Evolutionary conservation across 1,140 invertebrate genomes (phyloP).

Genomic region (Chrysopa pallens): DNA sequence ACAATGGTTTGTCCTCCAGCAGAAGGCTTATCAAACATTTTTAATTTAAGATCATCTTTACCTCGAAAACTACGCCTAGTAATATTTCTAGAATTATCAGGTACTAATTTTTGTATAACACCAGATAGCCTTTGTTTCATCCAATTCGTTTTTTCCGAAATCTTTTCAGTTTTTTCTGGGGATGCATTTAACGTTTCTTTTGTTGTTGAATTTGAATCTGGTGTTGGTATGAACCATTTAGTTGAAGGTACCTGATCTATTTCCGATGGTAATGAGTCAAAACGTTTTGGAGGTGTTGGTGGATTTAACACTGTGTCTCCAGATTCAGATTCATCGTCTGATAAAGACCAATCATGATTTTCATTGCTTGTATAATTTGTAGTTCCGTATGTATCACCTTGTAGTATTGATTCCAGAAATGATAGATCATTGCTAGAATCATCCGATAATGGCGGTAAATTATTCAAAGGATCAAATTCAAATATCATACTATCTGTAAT

Average conservation of each 20-base stretch:
- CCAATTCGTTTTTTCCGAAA: slow-evolving; percentile 8
- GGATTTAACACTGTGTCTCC: slow-evolving; percentile 21
- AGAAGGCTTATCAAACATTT: slow-evolving; percentile 11
- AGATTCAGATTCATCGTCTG: slow-evolving; percentile 11
- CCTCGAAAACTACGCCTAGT: neutral
- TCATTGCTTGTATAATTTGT: slow-evolving; percentile 11
- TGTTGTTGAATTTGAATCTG: slow-evolving; percentile 7
- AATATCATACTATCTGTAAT: slow-evolving; percentile 18
- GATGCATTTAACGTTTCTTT: neutral
- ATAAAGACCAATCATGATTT: slow-evolving; percentile 19
- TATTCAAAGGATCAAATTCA: slow-evolving; percentile 19
- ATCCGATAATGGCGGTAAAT: slow-evolving; percentile 1
- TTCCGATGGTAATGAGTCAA: slow-evolving; percentile 19
- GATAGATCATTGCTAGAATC: slow-evolving; percentile 8
- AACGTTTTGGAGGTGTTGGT: slow-evolving; percentile 27
- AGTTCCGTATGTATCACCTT: slow-evolving; percentile 17
- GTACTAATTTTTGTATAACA: slow-evolving; percentile 13
- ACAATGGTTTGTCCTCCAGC: slow-evolving; percentile 11
- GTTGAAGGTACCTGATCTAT: too few species aligned
- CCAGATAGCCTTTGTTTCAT: slow-evolving; percentile 15
- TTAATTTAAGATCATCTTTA: slow-evolving; percentile 5
- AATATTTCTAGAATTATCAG: slow-evolving; percentile 13
- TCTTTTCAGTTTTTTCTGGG: too few species aligned
- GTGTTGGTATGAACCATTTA: too few species aligned
- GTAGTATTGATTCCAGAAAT: slow-evolving; percentile 17